Evolutionary conservation across 2,113 vertebrate genomes (phyloP), one percentile per base, ranked within the genome.

Genomic region (Prochilodus magdalenae): DNA sequence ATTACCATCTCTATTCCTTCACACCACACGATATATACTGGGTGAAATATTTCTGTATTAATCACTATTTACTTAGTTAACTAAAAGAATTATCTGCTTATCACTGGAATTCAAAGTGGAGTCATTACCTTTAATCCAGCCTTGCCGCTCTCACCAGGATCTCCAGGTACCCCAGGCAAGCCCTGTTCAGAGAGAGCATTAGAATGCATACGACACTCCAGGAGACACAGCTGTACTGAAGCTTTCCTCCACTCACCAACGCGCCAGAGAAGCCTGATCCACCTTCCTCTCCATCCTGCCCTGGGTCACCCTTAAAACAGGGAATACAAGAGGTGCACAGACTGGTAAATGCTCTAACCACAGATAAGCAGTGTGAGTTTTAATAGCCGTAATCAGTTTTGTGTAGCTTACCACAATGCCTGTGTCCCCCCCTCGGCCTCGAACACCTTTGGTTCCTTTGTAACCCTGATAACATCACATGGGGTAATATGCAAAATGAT

Each of bases 391-490:
- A 4, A 65, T 57, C 4, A 55, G 11, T 1, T 29, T 14, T 55
- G 0, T 22, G 66, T n/a, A 51, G 16, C 92, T 90, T 79, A 95
- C 94, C 83, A 89, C 91, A 55, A 90, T 88, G 1, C 95, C 94
- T 0, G 90, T 27, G 72, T 94, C 93, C 75, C 94, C 95, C 86
- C 89, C 71, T 88, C 89, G 87, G 86, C 94, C 94, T 55, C 26
- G 84, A 66, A 91, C 93, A 0, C 95, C 95, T 91, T 94, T 96
- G 76, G 87, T 88, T 81, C 95, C 95, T 89, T 91, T 94, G 78
- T 94, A 94, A 22, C 95, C 95, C 94, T 96, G 29, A 76, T 84
- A 85, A 11, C 26, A 73, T 33, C 40, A 73, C 12, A 79, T 27
- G 67, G 60, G 66, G 18, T 36, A 16, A 24, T 59, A 12, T 75